A percentile compares a stretch with the other conserved stretches of the same genome.
Conservation (phyloP, 2,888 invertebrate species). For the Abscondita cerata region DNA sequence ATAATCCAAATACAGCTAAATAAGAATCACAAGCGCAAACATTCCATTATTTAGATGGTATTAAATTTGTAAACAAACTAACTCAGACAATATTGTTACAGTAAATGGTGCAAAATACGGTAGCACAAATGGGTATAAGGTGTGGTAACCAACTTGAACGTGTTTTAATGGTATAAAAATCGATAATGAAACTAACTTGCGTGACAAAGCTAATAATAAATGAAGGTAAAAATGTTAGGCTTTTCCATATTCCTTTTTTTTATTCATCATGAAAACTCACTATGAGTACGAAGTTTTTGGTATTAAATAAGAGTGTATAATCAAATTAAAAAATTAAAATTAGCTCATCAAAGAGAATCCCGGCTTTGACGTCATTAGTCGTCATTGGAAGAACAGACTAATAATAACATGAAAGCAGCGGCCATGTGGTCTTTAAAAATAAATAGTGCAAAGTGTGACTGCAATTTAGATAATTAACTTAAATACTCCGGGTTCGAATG, state of each 20-base stretch:
- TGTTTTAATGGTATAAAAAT: conserved; percentile 53
- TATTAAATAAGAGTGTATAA: conserved; percentile 9
- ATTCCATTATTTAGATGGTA: too few relatives aligned
- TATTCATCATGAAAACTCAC: conserved; percentile 43
- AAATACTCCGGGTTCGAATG: conserved; percentile 28
- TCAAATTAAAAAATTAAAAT: conserved; percentile 8
- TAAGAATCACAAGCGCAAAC: too few relatives aligned
- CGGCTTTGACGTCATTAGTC: conserved; percentile 21
- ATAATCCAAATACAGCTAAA: too few relatives aligned
- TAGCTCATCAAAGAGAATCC: conserved; percentile 16
- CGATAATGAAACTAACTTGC: conserved; percentile 50
- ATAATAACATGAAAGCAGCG: conserved; percentile 36
- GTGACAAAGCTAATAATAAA: conserved; percentile 55
- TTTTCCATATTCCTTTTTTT: conserved; percentile 40
- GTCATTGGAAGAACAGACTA: conserved; percentile 26
- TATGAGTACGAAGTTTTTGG: conserved; percentile 30
- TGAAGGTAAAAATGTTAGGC: conserved; percentile 45
- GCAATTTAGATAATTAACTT: conserved; percentile 49
- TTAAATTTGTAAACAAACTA: conserved; percentile 11
- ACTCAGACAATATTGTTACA: conserved; percentile 11
- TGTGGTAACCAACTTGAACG: conserved; percentile 44
- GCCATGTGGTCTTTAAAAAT: conserved; percentile 37
- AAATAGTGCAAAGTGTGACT: conserved; percentile 42
- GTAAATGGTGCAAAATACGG: conserved; percentile 18
- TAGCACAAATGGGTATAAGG: conserved; percentile 43